A percentile compares a stretch with the other conserved stretches of the same genome.
Evolutionary conservation across 37 sponge, comb jelly and placozoan species (phyloP).

Genomic region (Aphrocallistes beatrix): DNA sequence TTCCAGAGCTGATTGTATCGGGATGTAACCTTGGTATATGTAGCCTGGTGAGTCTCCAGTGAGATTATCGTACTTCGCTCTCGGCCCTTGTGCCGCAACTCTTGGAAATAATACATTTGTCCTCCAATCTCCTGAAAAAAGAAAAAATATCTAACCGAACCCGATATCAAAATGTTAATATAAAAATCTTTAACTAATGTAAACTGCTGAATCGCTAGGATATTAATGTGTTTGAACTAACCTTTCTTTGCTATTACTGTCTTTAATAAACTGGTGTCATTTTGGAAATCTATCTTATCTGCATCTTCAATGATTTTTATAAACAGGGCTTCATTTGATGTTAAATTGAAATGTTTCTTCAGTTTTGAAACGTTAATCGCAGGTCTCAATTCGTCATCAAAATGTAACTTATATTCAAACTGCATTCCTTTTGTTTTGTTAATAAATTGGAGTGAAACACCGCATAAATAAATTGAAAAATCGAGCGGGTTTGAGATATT

Average conservation of each 20-base stretch:
- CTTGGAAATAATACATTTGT: constrained; percentile 2
- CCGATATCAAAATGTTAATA: neutral
- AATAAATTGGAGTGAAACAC: neutral
- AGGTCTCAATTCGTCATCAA: neutral
- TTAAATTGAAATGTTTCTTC: neutral
- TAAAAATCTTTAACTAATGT: neutral
- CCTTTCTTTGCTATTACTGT: neutral
- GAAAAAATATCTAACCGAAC: neutral
- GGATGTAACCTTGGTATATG: neutral
- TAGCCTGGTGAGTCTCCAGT: neutral
- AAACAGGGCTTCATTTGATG: neutral
- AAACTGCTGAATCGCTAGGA: neutral
- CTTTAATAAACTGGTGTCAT: neutral
- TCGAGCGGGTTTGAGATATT: neutral
- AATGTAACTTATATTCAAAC: neutral
- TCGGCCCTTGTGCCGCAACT: neutral
- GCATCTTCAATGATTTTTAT: too few species aligned
- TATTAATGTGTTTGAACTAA: neutral
- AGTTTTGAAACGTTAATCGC: neutral
- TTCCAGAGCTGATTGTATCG: neutral
- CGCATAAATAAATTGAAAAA: neutral
- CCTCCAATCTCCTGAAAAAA: neutral
- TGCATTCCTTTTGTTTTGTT: neutral
- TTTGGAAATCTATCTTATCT: neutral
- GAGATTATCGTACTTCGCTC: neutral